Percentiles rank a stretch among this genome's conserved stretches.
These are phyloP conservation scores for Silurus glanis DNA, from an alignment of 2,113 vertebrate species.

Conservation along the genomic window DNA sequence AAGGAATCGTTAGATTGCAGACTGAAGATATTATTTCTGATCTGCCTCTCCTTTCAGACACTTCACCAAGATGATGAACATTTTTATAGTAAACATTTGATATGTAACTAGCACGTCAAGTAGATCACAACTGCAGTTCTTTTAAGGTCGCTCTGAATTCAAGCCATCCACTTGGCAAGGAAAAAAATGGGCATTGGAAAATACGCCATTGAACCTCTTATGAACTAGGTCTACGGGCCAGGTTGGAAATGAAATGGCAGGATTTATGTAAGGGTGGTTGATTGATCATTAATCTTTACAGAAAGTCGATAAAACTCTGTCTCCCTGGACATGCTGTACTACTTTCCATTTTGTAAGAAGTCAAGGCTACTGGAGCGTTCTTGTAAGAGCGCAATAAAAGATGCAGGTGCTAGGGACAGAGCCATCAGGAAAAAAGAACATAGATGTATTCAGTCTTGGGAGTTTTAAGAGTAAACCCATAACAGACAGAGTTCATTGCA, in stretches of 20 bases:
- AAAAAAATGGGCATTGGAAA: slow-evolving; percentile 35
- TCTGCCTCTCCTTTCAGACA: background rate
- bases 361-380: slow-evolving; percentile 49
- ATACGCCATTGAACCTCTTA: slow-evolving; percentile 52
- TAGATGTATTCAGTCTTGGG: slow-evolving; percentile 1
- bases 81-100: slow-evolving; percentile 28
- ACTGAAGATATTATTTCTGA: slow-evolving; percentile 15
- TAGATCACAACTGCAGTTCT: slow-evolving; percentile 43
- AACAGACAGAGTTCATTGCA: too few relatives aligned
- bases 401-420: slow-evolving; percentile 52
- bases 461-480: background rate
- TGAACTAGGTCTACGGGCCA: slow-evolving; percentile 53
- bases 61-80: slow-evolving; percentile 18
- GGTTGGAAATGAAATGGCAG: slow-evolving; percentile 44
- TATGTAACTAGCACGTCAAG: slow-evolving; percentile 25
- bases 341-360: slow-evolving; percentile 50
- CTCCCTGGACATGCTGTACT: slow-evolving; percentile 27
- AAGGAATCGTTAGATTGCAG: background rate
- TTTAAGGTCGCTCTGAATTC: slow-evolving; percentile 58
- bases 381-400: slow-evolving; percentile 56
- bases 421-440: slow-evolving; percentile 51
- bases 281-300: slow-evolving; percentile 51
- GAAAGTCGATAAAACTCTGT: slow-evolving; percentile 51
- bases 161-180: slow-evolving; percentile 45
- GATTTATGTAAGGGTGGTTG: slow-evolving; percentile 45